Base-by-base conservation (phyloP, 92 coral and sea anemone genomes). In the Montipora capitata region DNA sequence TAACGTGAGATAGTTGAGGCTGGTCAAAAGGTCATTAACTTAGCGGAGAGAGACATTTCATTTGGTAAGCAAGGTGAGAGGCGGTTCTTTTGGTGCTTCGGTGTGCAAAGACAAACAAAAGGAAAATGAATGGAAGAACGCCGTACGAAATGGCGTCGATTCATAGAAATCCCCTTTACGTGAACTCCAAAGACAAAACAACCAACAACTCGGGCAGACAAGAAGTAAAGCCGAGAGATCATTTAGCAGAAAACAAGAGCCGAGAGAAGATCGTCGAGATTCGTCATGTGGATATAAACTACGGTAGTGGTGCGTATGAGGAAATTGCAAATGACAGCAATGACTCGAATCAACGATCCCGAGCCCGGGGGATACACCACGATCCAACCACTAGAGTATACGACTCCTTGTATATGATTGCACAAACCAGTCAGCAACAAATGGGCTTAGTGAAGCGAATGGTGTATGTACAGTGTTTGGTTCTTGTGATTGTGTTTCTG, bases 221-320 rank as follows among this genome's bases (percentile, higher is more conserved):
- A 38, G 68, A 80, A 43, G 44, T 49, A 42, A 15, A 57, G 15
- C n/a, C 48, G 7, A 48, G 10, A 5, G 10, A 10, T 48, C 3
- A 4, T 5, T 39, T 9, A 3, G 48, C 35, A 38, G 75, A 16
- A 18, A 38, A 67, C 5, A n/a, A 1, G 39, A 62, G 69, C 12
- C 11, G 61, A 7, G 85, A 80, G 67, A 52, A 68, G 9, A 80
- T 68, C 4, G 74, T 65, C 48, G 84, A 80, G 65, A 48, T 80
- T 80, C 75, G 64, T 66, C 75, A 65, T 4, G 10, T 65, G 20
- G 65, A 65, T 74, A 49, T 80, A 45, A 49, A 64, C 51, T 49
- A 49, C 74, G 74, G 39, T 49, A 61, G 52, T 3, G 85, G 76
- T 4, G 52, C 49, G 0, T 35, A 80, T 11, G 54, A 49, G 4